Evolutionary conservation across 2,888 invertebrate species (phyloP).

Genomic region (Prosapia bicincta): DNA sequence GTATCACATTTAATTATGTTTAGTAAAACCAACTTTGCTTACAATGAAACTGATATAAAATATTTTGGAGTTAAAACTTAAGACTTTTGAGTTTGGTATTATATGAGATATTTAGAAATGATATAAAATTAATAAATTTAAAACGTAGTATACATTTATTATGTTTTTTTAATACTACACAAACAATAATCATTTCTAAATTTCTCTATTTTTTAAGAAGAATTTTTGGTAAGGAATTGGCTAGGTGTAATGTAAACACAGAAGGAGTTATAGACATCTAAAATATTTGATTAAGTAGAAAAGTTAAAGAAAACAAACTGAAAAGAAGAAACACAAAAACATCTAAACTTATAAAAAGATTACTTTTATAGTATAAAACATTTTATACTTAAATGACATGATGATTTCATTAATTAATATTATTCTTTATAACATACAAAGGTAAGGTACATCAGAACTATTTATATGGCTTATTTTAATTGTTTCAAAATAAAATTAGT

Average conservation of each 20-base stretch:
- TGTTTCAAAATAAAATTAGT: too few species aligned
- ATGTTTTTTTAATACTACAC: neutral
- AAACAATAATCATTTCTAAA: neutral
- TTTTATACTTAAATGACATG: too few species aligned
- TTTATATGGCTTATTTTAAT: too few species aligned
- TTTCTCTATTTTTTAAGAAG: neutral
- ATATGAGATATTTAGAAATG: neutral
- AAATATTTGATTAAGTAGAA: constrained; percentile 8
- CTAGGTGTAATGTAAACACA: neutral
- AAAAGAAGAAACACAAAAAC: constrained; percentile 12
- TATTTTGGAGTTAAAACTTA: neutral
- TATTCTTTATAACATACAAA: too few species aligned
- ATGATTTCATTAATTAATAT: too few species aligned
- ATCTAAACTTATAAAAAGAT: constrained; percentile 16
- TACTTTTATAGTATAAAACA: too few species aligned
- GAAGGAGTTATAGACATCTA: neutral
- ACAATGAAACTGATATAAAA: neutral
- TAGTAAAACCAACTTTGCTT: too few species aligned
- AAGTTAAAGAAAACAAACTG: constrained; percentile 17
- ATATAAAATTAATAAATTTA: neutral
- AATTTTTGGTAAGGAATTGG: neutral
- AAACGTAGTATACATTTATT: too few species aligned
- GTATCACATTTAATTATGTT: too few species aligned
- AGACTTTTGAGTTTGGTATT: neutral
- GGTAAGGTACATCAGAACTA: too few species aligned